phyloP scores from a whole-genome alignment of 2,888 invertebrate species.

The Thalpophila matura region DNA sequence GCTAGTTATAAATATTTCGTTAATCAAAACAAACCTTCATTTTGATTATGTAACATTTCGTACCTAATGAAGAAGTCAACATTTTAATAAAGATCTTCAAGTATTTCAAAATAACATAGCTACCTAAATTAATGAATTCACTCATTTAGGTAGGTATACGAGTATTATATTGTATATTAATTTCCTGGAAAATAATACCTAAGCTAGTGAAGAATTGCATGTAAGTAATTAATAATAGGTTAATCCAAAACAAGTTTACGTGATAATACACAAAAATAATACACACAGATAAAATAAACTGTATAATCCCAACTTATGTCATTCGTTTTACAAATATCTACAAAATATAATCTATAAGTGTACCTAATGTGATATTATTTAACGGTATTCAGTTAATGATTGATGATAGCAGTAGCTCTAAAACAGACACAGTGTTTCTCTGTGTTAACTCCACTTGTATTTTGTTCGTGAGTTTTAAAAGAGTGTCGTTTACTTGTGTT shows the following conservation, averaged over 20 bases:
- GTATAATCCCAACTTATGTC: constrained; percentile 70
- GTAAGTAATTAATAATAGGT: background rate
- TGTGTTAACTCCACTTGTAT: constrained; percentile 36
- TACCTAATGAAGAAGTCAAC: background rate
- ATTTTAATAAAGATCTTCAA: background rate
- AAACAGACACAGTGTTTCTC: constrained; percentile 56
- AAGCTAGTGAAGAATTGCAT: constrained; percentile 2
- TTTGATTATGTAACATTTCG: background rate
- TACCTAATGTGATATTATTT: constrained; percentile 72
- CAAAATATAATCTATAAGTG: constrained; percentile 72
- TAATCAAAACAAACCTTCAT: background rate
- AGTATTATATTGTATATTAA: too few relatives aligned
- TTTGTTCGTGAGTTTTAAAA: constrained; percentile 23
- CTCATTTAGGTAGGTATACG: too few relatives aligned
- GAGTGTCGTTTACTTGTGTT: constrained; percentile 39
- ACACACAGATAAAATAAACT: constrained; percentile 52
- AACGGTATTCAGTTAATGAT: constrained; percentile 72
- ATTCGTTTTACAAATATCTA: constrained; percentile 71
- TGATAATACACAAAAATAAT: constrained; percentile 42
- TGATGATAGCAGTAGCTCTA: constrained; percentile 56
- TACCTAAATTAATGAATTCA: too few relatives aligned
- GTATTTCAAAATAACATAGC: too few relatives aligned
- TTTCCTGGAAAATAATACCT: background rate
- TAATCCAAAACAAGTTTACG: constrained; percentile 39
- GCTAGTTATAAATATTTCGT: background rate